Conservation (phyloP, 2,888 invertebrate species). For the Atrina japonica region DNA sequence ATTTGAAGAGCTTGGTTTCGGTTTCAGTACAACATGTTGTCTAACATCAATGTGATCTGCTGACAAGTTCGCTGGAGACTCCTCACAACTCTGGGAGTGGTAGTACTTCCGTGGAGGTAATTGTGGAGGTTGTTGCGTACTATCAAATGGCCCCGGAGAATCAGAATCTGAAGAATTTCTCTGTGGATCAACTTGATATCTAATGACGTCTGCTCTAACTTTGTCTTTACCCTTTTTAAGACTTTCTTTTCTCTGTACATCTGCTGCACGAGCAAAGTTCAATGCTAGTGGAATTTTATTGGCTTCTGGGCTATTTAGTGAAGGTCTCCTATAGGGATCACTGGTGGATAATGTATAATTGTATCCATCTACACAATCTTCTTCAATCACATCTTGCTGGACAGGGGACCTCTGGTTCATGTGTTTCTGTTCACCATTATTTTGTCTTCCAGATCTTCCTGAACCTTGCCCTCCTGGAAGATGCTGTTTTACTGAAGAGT, state of each 20-base stretch:
- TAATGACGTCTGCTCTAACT: slow-evolving; percentile 70
- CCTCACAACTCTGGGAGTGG: slow-evolving; percentile 61
- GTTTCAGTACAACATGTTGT: slow-evolving; percentile 59
- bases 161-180: slow-evolving; percentile 56
- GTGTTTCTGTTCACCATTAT: no score
- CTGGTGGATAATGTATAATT: slow-evolving; percentile 73
- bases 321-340: slow-evolving; percentile 71
- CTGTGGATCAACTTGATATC: slow-evolving; percentile 61
- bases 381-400: slow-evolving; percentile 32
- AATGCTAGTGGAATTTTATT: slow-evolving; percentile 56
- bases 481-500: slow-evolving; percentile 40
- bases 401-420: slow-evolving; percentile 20
- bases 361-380: slow-evolving; percentile 59
- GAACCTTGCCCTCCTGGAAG: slow-evolving; percentile 41
- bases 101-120: slow-evolving; percentile 50
- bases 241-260: slow-evolving; percentile 68
- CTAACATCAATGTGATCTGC: slow-evolving; percentile 51
- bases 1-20: slow-evolving; percentile 51
- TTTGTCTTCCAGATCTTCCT: slow-evolving; percentile 5
- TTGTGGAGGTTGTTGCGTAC: slow-evolving; percentile 42
- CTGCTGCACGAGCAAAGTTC: slow-evolving; percentile 58
- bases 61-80: slow-evolving; percentile 52
- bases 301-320: slow-evolving; percentile 55
- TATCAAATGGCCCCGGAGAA: slow-evolving; percentile 40
- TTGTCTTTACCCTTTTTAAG: slow-evolving; percentile 69